phyloP scores from a whole-genome alignment of 2,113 vertebrate genomes.

The Pseudopipra pipra region DNA sequence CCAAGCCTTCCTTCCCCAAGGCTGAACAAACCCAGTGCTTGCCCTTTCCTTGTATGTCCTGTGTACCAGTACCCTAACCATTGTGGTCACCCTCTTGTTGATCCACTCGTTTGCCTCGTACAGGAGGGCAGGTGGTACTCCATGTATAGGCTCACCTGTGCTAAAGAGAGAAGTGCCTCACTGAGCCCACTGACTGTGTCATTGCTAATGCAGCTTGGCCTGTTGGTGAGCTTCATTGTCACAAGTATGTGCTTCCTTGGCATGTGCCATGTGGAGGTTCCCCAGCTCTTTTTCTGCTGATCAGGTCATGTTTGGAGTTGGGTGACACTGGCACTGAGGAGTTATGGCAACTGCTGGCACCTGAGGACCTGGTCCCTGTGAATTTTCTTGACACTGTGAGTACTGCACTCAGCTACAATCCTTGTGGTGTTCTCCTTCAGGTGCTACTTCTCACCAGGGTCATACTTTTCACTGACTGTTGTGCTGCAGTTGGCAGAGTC shows the following conservation, averaged over 20 bases:
- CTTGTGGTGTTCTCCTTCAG: fast-evolving
- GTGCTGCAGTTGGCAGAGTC: background rate
- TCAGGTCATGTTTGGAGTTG: background rate
- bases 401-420: background rate
- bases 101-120: background rate
- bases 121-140: background rate
- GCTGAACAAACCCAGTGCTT: background rate
- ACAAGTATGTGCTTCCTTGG: background rate
- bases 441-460: background rate
- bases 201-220: fast-evolving
- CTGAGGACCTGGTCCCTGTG: background rate
- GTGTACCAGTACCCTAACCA: background rate
- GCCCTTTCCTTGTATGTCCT: background rate
- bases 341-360: background rate
- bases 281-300: background rate
- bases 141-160: background rate
- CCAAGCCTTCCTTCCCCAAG: background rate
- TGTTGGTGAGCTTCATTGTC: background rate
- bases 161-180: background rate
- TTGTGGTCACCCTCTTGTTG: background rate
- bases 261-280: background rate
- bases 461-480: background rate
- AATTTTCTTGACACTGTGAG: background rate
- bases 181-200: background rate
- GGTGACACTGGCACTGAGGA: background rate